Base-by-base conservation (phyloP, 2,113 vertebrate genomes). In the Circaetus cinerascens region DNA sequence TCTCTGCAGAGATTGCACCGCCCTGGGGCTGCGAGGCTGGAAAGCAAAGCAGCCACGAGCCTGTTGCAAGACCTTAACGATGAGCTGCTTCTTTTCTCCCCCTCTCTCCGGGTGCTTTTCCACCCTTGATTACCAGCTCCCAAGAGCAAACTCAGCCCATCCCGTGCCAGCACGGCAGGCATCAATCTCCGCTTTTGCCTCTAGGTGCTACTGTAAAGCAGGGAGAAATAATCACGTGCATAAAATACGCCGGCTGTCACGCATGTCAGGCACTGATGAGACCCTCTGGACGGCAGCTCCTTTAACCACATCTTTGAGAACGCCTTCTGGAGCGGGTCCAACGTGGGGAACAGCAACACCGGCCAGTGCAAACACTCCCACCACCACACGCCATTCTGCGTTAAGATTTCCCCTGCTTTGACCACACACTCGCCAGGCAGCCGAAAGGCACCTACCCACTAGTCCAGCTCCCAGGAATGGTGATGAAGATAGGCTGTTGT, bases 381-480 rank as follows among this genome's bases (percentile, higher is more conserved):
- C 19, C 36, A 2, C 25, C 36, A 7, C 0, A 0, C 27, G 25
- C 17, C 38, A 7, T 18, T 27, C 50, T 1, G 18, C 3, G 15
- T 3, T 19, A 23, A 21, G 1, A 1, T 7, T 6, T 46, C 8
- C 57, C 80, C 72, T 7, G 68, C 32, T 32, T 21, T 5, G 53
- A 22, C 34, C 74, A 10, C 5, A 2, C 9, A 7, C 3, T 17
- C 6, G 1, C 4, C 56, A 9, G 38, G 90, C 43, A 59, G 53
- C 36, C 2, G 15, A 27, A 8, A 16, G 69, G 26, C 56, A 97
- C 99, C 97, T 97, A 99, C 99, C 99, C 95, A 98, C 98, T 8
- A 99, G 98, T 69, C 99, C 99, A 6, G 99, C 98, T 88, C 98
- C 99, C 96, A 99, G 98, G 97, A 99, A 99, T 2, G 99, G 97